Conservation (phyloP, 2,888 invertebrate genomes). For the Cryptocephalus moraei region DNA sequence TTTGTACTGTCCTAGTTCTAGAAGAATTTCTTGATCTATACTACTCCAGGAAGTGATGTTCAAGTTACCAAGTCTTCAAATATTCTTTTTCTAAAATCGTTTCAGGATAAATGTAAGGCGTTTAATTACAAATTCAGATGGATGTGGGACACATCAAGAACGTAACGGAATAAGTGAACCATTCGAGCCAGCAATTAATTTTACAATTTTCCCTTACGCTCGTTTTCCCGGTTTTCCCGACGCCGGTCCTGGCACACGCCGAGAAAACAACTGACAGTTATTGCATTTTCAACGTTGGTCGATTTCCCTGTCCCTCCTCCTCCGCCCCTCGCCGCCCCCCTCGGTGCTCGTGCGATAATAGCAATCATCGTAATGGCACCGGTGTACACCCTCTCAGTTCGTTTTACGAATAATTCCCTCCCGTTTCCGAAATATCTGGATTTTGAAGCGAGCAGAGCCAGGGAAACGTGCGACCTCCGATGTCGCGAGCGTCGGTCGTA, state of each 20-base stretch:
- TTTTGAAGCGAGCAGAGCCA: conserved; percentile 2
- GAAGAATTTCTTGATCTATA: too few species aligned
- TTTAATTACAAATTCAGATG: too few species aligned
- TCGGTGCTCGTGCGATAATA: conserved; percentile 20
- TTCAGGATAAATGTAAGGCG: too few species aligned
- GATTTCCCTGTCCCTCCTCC: conserved; percentile 6
- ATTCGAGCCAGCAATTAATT: too few species aligned
- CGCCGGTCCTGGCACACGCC: conserved; percentile 12
- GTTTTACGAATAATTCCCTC: conserved; percentile 14
- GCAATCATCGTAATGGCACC: conserved; percentile 27
- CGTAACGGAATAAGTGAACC: too few species aligned
- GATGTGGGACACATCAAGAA: too few species aligned
- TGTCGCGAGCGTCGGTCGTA: too few species aligned
- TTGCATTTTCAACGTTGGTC: conserved; percentile 34
- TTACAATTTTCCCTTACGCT: conserved; percentile 14
- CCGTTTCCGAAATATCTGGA: conserved; percentile 15
- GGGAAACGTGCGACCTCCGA: too few species aligned
- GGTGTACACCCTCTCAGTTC: conserved; percentile 7
- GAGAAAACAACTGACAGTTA: conserved; percentile 37
- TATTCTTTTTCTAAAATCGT: too few species aligned
- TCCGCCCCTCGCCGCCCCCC: conserved; percentile 9
- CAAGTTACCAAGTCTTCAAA: too few species aligned
- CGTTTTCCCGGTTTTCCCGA: conserved; percentile 1
- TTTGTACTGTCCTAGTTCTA: too few species aligned
- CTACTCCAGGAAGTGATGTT: too few species aligned